Evolutionary conservation across 23 tunicate genomes (phyloP).

Genomic region (Trididemnum clinides): DNA sequence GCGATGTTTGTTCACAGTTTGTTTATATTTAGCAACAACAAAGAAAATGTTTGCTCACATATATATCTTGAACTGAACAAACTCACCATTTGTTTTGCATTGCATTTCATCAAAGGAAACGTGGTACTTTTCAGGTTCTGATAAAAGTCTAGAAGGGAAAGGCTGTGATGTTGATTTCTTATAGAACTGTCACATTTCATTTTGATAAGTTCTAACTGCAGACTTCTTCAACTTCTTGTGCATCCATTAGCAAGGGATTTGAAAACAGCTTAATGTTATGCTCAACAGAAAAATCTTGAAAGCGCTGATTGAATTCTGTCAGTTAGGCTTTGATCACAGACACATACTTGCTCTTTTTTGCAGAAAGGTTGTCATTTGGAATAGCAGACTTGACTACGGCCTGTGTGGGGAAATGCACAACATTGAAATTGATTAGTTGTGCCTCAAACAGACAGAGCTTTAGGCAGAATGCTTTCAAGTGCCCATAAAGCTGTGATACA

Average conservation of each 20-base stretch:
- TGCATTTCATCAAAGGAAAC: background rate
- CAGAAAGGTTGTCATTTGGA: conserved; percentile 3
- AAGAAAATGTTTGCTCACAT: background rate
- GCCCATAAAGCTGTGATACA: too few species aligned
- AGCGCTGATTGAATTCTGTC: too few species aligned
- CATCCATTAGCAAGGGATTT: background rate
- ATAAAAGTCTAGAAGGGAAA: background rate
- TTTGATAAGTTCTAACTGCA: background rate
- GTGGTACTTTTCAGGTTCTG: background rate
- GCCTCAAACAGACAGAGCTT: background rate
- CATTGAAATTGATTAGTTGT: too few species aligned
- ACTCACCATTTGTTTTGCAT: conserved; percentile 8
- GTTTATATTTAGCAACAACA: background rate
- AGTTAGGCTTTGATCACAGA: background rate
- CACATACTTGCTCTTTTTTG: conserved; percentile 12
- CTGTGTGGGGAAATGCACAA: background rate
- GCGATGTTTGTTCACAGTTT: background rate
- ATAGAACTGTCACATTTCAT: too few species aligned
- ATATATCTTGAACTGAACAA: conserved; percentile 1
- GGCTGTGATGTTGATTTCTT: conserved; percentile 7
- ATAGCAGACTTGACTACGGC: conserved; percentile 10
- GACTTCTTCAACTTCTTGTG: conserved; percentile 8
- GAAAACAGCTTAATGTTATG: background rate
- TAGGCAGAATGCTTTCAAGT: too few species aligned
- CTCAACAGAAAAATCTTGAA: conserved; percentile 4